These are phyloP conservation scores for Ceyx margarethae DNA, from an alignment of 2,113 vertebrate genomes.

Conservation along the genomic window DNA sequence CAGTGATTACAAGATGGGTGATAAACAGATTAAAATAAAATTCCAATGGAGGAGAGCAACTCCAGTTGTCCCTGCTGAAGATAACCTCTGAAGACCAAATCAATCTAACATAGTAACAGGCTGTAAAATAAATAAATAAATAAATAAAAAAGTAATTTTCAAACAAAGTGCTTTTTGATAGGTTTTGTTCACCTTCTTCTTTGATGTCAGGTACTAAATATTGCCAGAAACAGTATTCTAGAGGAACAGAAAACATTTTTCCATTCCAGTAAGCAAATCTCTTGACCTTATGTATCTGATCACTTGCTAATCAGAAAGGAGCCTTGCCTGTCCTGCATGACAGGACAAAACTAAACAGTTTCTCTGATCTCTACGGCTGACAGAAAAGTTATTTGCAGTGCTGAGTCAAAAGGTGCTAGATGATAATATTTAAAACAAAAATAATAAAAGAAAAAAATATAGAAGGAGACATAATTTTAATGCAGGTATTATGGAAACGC, in stretches of 20 bases:
- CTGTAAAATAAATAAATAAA: neutral
- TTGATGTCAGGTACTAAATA: neutral
- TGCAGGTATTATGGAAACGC: neutral
- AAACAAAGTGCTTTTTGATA: neutral
- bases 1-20: neutral
- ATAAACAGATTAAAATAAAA: constrained; percentile 19
- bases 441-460: neutral
- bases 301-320: neutral
- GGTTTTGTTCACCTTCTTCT: neutral
- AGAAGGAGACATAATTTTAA: neutral
- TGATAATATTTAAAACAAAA: neutral
- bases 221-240: neutral
- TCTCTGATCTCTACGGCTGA: neutral
- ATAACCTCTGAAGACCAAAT: neutral
- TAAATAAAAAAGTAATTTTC: neutral
- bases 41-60: neutral
- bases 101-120: neutral
- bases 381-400: neutral
- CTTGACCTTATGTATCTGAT: neutral
- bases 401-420: neutral
- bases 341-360: neutral
- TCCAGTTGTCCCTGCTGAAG: neutral
- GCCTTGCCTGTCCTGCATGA: neutral
- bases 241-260: neutral
- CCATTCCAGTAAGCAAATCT: neutral